Evolutionary conservation across 2,888 invertebrate species (phyloP).

Genomic region (Tipula helvola): DNA sequence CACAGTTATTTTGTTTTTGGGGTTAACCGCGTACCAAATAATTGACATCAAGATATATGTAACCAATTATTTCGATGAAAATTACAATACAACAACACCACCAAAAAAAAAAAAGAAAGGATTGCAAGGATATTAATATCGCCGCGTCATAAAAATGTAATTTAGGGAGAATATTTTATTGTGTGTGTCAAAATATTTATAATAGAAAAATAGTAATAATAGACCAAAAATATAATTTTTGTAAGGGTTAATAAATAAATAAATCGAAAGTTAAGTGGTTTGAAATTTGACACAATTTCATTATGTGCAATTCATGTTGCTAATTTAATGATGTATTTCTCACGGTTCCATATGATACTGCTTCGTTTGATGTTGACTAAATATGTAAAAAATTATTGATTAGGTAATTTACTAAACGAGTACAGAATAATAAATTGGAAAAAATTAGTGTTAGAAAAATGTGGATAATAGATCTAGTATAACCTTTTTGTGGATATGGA

Average conservation of each 20-base stretch:
- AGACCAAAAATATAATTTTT: neutral
- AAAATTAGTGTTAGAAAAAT: neutral
- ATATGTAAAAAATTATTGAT: neutral
- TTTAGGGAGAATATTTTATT: neutral
- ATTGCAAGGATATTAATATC: neutral
- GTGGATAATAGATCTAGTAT: neutral
- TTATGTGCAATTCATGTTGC: neutral
- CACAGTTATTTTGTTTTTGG: neutral
- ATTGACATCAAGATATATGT: neutral
- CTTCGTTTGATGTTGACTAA: neutral
- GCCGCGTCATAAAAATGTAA: neutral
- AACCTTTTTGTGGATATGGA: neutral
- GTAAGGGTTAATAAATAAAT: neutral
- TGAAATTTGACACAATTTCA: neutral
- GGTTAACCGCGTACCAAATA: neutral
- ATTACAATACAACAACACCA: neutral
- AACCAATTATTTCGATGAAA: slow-evolving; percentile 8
- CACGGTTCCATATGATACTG: neutral
- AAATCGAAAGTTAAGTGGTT: slow-evolving; percentile 7
- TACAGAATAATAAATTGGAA: neutral
- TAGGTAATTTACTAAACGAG: neutral
- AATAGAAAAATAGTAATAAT: neutral
- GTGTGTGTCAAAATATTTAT: slow-evolving; percentile 8
- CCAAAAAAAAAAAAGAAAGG: neutral
- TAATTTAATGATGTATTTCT: slow-evolving; percentile 8